Evolutionary conservation across 2,888 invertebrate species (phyloP).

Genomic region (Elaeidobius kamerunicus): DNA sequence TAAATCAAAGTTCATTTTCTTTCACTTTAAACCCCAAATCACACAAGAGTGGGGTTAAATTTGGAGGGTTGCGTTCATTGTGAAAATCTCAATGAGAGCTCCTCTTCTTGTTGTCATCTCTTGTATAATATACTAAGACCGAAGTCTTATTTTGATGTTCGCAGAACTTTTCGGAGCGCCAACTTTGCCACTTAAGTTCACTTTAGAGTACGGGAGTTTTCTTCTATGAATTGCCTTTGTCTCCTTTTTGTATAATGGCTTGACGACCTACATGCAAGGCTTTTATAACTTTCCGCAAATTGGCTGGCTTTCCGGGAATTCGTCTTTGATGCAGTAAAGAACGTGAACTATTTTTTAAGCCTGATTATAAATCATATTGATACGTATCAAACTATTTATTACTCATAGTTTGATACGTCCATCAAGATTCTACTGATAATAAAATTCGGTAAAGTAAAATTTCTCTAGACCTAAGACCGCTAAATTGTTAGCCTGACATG

Average conservation of each 20-base stretch:
- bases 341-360: too few species aligned
- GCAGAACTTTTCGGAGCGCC: constrained; percentile 12
- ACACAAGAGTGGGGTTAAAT: neutral
- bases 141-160: constrained; percentile 3
- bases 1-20: neutral
- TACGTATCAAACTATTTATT: too few species aligned
- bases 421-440: too few species aligned
- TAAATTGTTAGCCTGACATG: too few species aligned
- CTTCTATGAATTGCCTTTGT: constrained; percentile 1
- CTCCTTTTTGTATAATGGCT: constrained; percentile 9
- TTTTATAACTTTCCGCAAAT: neutral
- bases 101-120: constrained; percentile 4
- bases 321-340: too few species aligned
- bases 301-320: neutral
- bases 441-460: too few species aligned
- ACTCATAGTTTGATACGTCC: too few species aligned
- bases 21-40: neutral
- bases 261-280: constrained; percentile 7
- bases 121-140: constrained; percentile 10
- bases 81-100: neutral
- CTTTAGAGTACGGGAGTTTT: neutral
- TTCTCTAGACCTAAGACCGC: too few species aligned
- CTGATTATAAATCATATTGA: too few species aligned
- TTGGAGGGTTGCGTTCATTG: neutral
- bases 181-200: constrained; percentile 14